Conservation (phyloP, 1,140 invertebrate genomes). For the Camponotus vicinus region DNA sequence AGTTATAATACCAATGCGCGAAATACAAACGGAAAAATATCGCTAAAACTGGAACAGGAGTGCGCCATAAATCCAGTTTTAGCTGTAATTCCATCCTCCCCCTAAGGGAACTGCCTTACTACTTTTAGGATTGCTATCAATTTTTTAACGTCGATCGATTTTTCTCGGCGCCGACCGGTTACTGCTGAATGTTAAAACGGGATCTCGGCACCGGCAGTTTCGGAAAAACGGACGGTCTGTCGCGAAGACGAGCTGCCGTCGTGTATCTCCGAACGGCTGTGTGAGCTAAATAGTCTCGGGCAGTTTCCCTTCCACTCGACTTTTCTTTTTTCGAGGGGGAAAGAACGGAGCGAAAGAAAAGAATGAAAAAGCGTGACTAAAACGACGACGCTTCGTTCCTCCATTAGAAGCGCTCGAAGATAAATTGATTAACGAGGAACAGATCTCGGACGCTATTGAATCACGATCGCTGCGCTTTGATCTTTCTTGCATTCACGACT, state of each 20-base stretch:
- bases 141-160: slow-evolving; percentile 38
- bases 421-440: slow-evolving; percentile 75
- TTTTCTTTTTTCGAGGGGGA: slow-evolving; percentile 27
- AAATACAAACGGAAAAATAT: neutral
- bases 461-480: slow-evolving; percentile 64
- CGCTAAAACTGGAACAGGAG: neutral
- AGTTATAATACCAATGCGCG: neutral
- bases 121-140: slow-evolving; percentile 15
- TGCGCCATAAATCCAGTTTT: slow-evolving; percentile 18
- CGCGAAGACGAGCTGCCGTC: slow-evolving; percentile 38
- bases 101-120: too few relatives aligned
- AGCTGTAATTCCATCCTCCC: neutral
- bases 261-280: slow-evolving; percentile 21
- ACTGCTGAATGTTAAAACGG: slow-evolving; percentile 31
- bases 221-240: slow-evolving; percentile 27
- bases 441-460: slow-evolving; percentile 74
- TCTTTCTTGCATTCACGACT: slow-evolving; percentile 60
- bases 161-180: slow-evolving; percentile 35
- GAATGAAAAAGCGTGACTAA: slow-evolving; percentile 10
- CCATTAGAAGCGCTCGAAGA: slow-evolving; percentile 41
- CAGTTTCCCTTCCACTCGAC: neutral
- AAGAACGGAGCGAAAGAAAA: slow-evolving; percentile 4
- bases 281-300: slow-evolving; percentile 39
- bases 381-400: slow-evolving; percentile 6
- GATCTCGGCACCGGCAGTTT: neutral